Base-by-base conservation (phyloP, 2,113 vertebrate genomes). In the Nanger granti region DNA sequence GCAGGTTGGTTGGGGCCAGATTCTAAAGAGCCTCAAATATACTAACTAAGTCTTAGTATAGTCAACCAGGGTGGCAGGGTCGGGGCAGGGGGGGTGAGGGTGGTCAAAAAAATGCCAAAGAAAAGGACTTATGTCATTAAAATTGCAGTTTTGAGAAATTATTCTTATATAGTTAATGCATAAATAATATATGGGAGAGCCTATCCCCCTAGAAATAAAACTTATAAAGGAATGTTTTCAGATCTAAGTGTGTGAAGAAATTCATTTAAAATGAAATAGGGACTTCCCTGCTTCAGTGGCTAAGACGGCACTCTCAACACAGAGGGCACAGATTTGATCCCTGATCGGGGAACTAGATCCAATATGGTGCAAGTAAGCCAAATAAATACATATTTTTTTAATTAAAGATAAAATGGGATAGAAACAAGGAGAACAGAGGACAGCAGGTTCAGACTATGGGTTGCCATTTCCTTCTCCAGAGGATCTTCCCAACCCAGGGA, bases 31-130 rank as follows among this genome's bases (percentile, higher is more conserved):
- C 62, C 79, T 89, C 69, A 57, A 89, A 66, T 49, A 87, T 11
- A 8, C 52, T 18, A 55, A 59, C 52, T 18, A 55, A 59, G 28
- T 87, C 69, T 52, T 55, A 62, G 73, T 96, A 13, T 55, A 37
- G 76, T 83, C 41, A 44, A 34, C 0, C 0, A 59, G 54, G 26
- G 24, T 37, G 62, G 14, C 3, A 15, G 7, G 62, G 7, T 10
- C 18, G 34, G 66, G 34, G 34, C 18, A 34, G 9, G 0, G 11
- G 0, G 5, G 11, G 69, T 3, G 3, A 22, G 3, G 24, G 22
- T 26, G 14, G 28, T 55, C 76, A 41, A 20, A 49, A 37, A 80
- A 59, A 41, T 49, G 11, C 29, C 26, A 5, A 92, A 69, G 15
- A 55, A n/a, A 96, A 88, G 44, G 10, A 20, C 24, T 12, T 82